These are phyloP conservation scores for Dallia pectoralis DNA, from an alignment of 2,797 vertebrate genomes.

Conservation along the genomic window DNA sequence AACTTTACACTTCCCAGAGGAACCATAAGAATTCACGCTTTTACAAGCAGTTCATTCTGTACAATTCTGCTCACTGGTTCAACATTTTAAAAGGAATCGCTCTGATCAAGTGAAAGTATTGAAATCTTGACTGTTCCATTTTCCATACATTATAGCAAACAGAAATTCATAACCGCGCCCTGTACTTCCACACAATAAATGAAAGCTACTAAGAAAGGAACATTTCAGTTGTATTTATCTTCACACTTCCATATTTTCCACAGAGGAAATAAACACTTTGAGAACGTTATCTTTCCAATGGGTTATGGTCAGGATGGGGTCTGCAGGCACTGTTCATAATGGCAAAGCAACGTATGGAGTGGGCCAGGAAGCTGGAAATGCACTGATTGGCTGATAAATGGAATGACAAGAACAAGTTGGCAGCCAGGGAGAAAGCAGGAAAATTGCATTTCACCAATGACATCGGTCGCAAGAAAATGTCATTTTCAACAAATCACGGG, in stretches of 20 bases:
- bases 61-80: not conserved
- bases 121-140: not conserved
- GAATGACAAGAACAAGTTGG: not conserved
- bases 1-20: not conserved
- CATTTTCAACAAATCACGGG: not conserved
- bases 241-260: not conserved
- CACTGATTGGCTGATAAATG: not conserved
- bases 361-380: not conserved
- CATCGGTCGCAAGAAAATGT: not conserved
- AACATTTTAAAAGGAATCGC: not conserved
- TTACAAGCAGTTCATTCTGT: not conserved
- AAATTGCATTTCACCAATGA: not conserved
- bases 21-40: not conserved
- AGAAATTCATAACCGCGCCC: not conserved
- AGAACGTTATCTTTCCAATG: conserved; percentile 4
- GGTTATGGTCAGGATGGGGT: not conserved
- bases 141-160: not conserved
- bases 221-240: not conserved
- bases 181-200: not conserved
- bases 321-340: not conserved
- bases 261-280: not conserved
- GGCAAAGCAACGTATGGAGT: conserved; percentile 2
- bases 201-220: conserved; percentile 15
- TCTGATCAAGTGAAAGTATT: not conserved
- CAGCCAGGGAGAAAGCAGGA: not conserved